These are phyloP conservation scores for Cephus pulcher DNA, from an alignment of 2,888 invertebrate species.

Conservation along the genomic window DNA sequence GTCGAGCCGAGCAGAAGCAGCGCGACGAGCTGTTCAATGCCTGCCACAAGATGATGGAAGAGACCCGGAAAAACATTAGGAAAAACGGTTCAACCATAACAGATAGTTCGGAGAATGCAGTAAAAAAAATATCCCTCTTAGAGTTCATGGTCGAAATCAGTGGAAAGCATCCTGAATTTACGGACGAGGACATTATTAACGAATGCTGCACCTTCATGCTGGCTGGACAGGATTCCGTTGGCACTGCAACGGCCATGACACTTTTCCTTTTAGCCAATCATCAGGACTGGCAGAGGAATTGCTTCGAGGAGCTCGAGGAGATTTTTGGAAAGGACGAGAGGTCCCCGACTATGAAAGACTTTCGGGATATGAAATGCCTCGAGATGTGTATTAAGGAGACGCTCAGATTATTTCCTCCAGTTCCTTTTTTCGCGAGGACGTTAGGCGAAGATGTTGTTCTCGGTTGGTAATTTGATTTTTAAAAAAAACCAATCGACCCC, in stretches of 20 bases:
- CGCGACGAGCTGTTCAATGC: slow-evolving; percentile 44
- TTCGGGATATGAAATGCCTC: slow-evolving; percentile 50
- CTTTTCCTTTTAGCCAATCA: slow-evolving; percentile 70
- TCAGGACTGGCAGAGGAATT: slow-evolving; percentile 65
- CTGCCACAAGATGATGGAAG: slow-evolving; percentile 44
- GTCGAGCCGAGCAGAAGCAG: slow-evolving; percentile 69
- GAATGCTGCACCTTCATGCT: slow-evolving; percentile 75
- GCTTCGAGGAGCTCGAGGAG: slow-evolving; percentile 44
- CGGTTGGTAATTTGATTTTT: neutral
- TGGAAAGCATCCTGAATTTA: slow-evolving; percentile 68
- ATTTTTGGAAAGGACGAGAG: slow-evolving; percentile 43
- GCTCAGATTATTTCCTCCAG: slow-evolving; percentile 57
- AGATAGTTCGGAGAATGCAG: slow-evolving; percentile 12
- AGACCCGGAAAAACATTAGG: slow-evolving; percentile 34
- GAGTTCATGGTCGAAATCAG: slow-evolving; percentile 71
- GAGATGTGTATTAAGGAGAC: slow-evolving; percentile 61
- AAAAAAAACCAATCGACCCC: neutral
- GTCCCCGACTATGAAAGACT: slow-evolving; percentile 45
- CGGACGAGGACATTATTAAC: slow-evolving; percentile 71
- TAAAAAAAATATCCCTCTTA: slow-evolving; percentile 55
- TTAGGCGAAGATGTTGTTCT: slow-evolving; percentile 49
- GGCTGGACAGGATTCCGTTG: slow-evolving; percentile 75
- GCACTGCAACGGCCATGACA: slow-evolving; percentile 71
- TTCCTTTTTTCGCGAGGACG: slow-evolving; percentile 53
- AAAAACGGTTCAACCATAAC: neutral